Percentiles rank a stretch among this genome's conserved stretches.
These are phyloP conservation scores for Bombus consobrinus DNA, from an alignment of 1,140 invertebrate genomes.

Conservation along the genomic window DNA sequence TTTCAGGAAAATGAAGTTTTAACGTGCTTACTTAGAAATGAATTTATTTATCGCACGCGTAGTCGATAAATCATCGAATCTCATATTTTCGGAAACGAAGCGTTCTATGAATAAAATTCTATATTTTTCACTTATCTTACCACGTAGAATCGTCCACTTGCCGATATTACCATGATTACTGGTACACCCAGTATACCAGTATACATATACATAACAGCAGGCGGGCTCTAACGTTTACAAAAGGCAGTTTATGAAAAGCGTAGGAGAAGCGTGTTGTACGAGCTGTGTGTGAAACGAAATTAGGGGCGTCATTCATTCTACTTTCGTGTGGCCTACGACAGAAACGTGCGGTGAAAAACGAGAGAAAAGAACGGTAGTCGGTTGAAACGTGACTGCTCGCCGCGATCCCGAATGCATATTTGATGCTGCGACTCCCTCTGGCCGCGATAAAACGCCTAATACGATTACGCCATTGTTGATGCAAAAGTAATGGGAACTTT, in stretches of 20 bases:
- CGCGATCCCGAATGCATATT: slow-evolving; percentile 27
- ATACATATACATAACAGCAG: not conserved
- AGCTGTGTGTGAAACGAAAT: slow-evolving; percentile 24
- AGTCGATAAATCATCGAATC: too few species aligned
- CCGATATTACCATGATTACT: not conserved
- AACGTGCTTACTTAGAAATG: too few species aligned
- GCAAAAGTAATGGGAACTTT: slow-evolving; percentile 27
- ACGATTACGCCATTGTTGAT: slow-evolving; percentile 17
- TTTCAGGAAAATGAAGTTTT: too few species aligned
- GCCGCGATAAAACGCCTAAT: slow-evolving; percentile 35
- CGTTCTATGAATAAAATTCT: too few species aligned
- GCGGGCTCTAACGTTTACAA: not conserved
- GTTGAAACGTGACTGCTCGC: slow-evolving; percentile 32
- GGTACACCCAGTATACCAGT: not conserved
- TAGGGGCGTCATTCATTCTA: slow-evolving; percentile 41
- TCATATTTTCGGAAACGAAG: too few species aligned
- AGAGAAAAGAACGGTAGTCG: slow-evolving; percentile 30
- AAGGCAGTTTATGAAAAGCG: slow-evolving; percentile 14
- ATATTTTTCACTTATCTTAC: not conserved
- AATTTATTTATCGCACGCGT: too few species aligned
- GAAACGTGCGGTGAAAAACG: slow-evolving; percentile 16
- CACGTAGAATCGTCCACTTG: too few species aligned
- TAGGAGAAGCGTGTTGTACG: not conserved
- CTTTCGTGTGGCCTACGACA: slow-evolving; percentile 13
- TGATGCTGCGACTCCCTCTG: slow-evolving; percentile 8